Base-by-base conservation (phyloP, 2,797 vertebrate genomes). In the Crocidura indochinensis region DNA sequence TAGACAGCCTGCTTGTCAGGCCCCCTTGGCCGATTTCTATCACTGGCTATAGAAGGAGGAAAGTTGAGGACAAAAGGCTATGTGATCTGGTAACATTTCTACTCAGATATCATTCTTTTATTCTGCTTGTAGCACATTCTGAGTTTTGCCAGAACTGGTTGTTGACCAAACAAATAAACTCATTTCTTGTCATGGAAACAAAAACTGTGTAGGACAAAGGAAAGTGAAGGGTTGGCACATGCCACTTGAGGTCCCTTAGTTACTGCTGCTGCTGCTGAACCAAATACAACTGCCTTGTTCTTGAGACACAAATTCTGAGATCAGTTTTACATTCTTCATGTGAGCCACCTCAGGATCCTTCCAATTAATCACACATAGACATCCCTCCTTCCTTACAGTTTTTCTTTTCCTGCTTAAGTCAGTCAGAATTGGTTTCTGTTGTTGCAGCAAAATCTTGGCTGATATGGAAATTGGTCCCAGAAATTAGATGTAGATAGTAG, bases 381-480 rank as follows among this genome's bases (percentile, higher is more conserved):
- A 47, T 6, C 44, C 27, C 17, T 47, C 46, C 73, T 90, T 26
- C 67, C 12, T 44, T n/a, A 17, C 1, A 22, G 67, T 47, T 91
- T 68, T 90, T 87, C 27, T 49, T 49, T 69, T 47, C n/a, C 60
- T 60, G 38, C 64, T 87, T 91, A 73, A 87, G 51, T 91, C 90
- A 85, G 27, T 90, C 72, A 60, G 68, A 93, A 95, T 92, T 78
- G 60, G 69, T 94, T 95, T 95, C 83, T 94, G 85, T 91, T 90
- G 75, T 88, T 93, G 80, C 83, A 75, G 69, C 73, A 93, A 78
- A 93, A 93, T 95, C 83, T 93, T 91, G 68, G 77, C 82, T 49
- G 60, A 78, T 67, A 84, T 1, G 90, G 69, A 91, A 94, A 94
- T 90, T 96, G 94, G 76, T 95, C 95, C 83, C 69, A 95, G 80